Evolutionary conservation across 2,113 vertebrate species (phyloP).

Genomic region (Gambusia holbrooki): DNA sequence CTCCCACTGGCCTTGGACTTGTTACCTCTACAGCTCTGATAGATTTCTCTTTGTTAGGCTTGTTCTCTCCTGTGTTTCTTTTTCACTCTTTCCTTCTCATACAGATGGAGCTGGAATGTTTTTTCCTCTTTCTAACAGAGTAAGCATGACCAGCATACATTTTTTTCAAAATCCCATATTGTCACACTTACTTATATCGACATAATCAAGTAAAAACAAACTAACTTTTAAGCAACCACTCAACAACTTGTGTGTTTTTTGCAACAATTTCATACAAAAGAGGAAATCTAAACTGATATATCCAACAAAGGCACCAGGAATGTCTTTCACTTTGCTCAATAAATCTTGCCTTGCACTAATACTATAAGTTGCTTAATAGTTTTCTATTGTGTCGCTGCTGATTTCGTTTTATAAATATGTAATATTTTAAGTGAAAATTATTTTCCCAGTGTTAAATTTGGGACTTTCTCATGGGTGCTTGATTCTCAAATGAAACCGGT

Average conservation of each 20-base stretch:
- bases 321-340: constrained; percentile 16
- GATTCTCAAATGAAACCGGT: neutral
- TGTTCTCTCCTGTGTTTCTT: neutral
- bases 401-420: neutral
- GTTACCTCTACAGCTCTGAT: constrained; percentile 29
- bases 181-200: neutral
- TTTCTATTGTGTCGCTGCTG: neutral
- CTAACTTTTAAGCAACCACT: neutral
- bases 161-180: neutral
- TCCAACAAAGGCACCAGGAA: constrained; percentile 50
- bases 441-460: too few relatives aligned
- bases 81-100: neutral
- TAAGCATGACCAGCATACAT: neutral
- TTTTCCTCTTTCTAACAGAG: neutral
- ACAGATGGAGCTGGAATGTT: constrained; percentile 7
- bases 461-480: neutral
- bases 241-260: neutral
- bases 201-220: neutral
- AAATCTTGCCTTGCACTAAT: neutral
- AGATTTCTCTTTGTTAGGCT: neutral
- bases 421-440: neutral
- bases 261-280: constrained; percentile 25
- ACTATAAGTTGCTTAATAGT: neutral
- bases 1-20: constrained; percentile 60
- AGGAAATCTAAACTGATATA: constrained; percentile 46